Conservation (phyloP, 1,140 invertebrate species). For the Drosophila quadrilineata region DNA sequence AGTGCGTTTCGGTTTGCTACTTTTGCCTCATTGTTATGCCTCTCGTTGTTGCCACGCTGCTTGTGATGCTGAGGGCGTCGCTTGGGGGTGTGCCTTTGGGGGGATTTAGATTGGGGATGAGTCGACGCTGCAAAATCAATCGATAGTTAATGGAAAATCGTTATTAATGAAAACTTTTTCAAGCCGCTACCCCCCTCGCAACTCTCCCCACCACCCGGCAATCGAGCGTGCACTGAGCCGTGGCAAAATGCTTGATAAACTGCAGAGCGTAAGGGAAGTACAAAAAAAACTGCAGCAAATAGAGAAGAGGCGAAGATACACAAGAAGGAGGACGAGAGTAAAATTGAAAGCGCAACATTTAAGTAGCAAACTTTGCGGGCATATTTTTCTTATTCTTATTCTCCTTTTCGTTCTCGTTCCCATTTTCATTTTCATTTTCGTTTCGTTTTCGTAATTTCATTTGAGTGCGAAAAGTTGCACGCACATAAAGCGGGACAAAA, state of each 20-base stretch:
- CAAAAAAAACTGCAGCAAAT: slow-evolving; percentile 45
- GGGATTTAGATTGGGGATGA: no score
- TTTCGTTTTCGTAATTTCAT: slow-evolving; percentile 62
- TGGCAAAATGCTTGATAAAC: slow-evolving; percentile 75
- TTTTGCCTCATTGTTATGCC: slow-evolving; percentile 47
- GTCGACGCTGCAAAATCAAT: slow-evolving; percentile 77
- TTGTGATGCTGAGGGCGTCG: slow-evolving; percentile 22
- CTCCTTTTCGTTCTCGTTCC: no score
- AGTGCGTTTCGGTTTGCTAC: slow-evolving; percentile 70
- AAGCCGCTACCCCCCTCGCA: slow-evolving; percentile 5
- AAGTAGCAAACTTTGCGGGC: slow-evolving; percentile 66
- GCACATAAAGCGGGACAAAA: slow-evolving; percentile 45
- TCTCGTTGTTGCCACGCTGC: slow-evolving; percentile 44
- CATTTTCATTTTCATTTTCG: slow-evolving; percentile 5
- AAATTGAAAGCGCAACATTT: slow-evolving; percentile 64
- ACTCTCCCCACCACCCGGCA: slow-evolving; percentile 28
- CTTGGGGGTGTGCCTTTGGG: no score
- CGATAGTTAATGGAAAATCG: slow-evolving; percentile 82
- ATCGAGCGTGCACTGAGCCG: slow-evolving; percentile 71
- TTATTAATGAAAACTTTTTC: slow-evolving; percentile 81
- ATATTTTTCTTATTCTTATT: slow-evolving; percentile 14
- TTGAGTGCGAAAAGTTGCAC: slow-evolving; percentile 78
- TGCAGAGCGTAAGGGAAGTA: slow-evolving; percentile 64
- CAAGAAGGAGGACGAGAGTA: background rate
- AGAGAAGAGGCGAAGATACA: background rate